A percentile compares a stretch with the other conserved stretches of the same genome.
Evolutionary conservation across 2,113 vertebrate species (phyloP).

Genomic region (Ptyas mucosa): DNA sequence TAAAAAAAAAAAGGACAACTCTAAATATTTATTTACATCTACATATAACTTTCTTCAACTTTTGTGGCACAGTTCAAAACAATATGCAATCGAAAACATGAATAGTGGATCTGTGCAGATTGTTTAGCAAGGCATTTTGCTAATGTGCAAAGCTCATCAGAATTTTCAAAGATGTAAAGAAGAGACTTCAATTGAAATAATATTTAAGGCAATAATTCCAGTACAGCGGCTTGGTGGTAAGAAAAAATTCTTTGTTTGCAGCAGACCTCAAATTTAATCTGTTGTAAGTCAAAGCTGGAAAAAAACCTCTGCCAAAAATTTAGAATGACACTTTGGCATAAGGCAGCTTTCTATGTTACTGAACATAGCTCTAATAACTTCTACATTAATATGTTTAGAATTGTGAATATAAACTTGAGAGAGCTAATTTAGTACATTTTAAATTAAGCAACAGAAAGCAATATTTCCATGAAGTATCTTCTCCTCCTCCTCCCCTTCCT

Average conservation of each 20-base stretch:
- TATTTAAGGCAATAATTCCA: neutral
- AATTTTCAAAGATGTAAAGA: neutral
- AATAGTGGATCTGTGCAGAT: neutral
- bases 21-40: neutral
- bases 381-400: neutral
- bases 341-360: neutral
- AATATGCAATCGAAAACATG: neutral
- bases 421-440: neutral
- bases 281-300: neutral
- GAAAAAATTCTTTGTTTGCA: neutral
- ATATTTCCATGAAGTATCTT: neutral
- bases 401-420: neutral
- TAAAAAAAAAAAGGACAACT: conserved; percentile 47
- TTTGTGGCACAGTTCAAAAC: neutral
- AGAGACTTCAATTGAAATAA: neutral
- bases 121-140: neutral
- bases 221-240: neutral
- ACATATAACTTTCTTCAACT: neutral
- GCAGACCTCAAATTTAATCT: neutral
- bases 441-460: neutral
- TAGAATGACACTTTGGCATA: neutral
- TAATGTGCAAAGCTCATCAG: neutral
- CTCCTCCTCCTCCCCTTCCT: neutral
- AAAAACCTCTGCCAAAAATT: neutral
- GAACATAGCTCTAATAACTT: neutral